Evolutionary conservation across 2,113 vertebrate species (phyloP).

Genomic region (Regulus satrapa): DNA sequence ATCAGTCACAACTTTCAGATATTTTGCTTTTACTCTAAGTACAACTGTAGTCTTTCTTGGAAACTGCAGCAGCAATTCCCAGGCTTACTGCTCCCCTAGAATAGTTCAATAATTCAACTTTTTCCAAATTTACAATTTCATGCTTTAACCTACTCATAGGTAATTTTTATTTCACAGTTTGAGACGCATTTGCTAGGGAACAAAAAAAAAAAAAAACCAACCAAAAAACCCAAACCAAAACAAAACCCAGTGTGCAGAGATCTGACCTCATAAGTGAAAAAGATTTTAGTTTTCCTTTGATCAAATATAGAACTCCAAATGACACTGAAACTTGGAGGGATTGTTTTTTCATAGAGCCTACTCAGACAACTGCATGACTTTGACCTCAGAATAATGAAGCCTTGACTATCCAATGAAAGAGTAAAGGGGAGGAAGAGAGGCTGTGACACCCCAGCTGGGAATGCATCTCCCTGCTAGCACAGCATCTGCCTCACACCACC

Average conservation of each 20-base stretch:
- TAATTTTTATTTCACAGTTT: not conserved
- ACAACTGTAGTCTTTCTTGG: not conserved
- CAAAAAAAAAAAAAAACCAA: not conserved
- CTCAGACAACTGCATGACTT: not conserved
- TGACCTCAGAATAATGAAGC: not conserved
- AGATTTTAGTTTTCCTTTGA: not conserved
- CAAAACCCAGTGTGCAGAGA: not conserved
- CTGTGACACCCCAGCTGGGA: not conserved
- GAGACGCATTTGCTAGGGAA: not conserved
- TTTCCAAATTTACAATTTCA: not conserved
- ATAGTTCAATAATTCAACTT: not conserved
- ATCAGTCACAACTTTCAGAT: not conserved
- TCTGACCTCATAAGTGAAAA: not conserved
- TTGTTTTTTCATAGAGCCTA: not conserved
- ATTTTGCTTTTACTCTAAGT: not conserved
- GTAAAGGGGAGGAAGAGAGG: not conserved
- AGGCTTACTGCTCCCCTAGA: not conserved
- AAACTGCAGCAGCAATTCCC: not conserved
- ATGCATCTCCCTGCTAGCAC: constrained; percentile 16
- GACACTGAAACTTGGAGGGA: not conserved
- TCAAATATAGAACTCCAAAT: not conserved
- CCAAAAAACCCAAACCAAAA: no score
- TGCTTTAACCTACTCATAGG: not conserved
- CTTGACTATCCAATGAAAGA: not conserved
- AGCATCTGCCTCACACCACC: not conserved